Evolutionary conservation across 92 coral and sea anemone genomes (phyloP).

Genomic region (Porites lobata): DNA sequence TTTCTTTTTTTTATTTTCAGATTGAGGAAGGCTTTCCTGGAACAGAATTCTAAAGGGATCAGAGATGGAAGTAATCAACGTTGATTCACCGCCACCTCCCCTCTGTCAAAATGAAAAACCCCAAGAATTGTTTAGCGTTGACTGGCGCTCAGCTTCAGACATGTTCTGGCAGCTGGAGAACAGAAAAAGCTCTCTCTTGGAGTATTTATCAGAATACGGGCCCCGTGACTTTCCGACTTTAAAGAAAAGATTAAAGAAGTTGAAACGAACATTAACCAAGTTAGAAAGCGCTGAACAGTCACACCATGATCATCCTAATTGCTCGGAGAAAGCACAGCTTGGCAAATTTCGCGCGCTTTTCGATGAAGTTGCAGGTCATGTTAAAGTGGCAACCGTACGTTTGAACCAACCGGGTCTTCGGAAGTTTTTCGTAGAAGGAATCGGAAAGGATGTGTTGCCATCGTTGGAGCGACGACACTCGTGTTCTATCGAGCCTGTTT

Average conservation of each 20-base stretch:
- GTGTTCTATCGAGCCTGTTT: slow-evolving; percentile 15
- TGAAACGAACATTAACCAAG: background rate
- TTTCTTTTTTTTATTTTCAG: background rate
- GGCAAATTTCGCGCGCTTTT: slow-evolving; percentile 7
- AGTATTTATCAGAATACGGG: slow-evolving; percentile 17
- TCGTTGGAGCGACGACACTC: slow-evolving; percentile 6
- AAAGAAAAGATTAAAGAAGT: slow-evolving; percentile 18
- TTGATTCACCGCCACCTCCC: background rate
- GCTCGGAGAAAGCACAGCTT: background rate
- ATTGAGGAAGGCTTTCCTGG: background rate
- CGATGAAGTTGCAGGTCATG: slow-evolving; percentile 9
- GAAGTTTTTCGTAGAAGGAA: slow-evolving; percentile 18
- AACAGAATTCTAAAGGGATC: background rate
- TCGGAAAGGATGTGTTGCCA: slow-evolving; percentile 11
- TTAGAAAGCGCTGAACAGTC: background rate
- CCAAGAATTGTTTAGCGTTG: slow-evolving; percentile 20
- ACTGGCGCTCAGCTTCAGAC: slow-evolving; percentile 27
- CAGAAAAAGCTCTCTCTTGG: slow-evolving; percentile 3
- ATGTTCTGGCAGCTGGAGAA: slow-evolving; percentile 18
- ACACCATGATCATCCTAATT: background rate
- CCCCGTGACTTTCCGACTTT: slow-evolving; percentile 23
- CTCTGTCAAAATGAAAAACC: background rate
- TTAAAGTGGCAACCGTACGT: slow-evolving; percentile 20
- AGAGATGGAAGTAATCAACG: background rate
- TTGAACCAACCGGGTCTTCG: slow-evolving; percentile 38